Base-by-base conservation (phyloP, 2,888 invertebrate genomes). In the Mechanitis messenoides region DNA sequence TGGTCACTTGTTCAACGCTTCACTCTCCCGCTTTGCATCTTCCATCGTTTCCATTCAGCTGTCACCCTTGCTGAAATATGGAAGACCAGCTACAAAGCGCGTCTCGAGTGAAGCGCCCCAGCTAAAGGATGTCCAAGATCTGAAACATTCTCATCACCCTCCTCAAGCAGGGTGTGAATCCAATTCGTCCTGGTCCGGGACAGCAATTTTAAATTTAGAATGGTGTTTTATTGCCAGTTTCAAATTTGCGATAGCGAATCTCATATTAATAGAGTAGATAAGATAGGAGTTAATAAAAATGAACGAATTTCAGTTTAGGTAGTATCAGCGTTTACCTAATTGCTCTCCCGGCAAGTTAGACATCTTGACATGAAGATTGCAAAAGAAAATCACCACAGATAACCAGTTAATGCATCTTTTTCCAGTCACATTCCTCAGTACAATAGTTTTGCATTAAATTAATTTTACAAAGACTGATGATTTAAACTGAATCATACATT, bases 1-100 rank as follows among this genome's bases (percentile, higher is more conserved):
- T 98, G 98, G 98, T 95, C 97, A 59, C 93, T 98, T 71, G 95
- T 98, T 56, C 96, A 97, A 84, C 95, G 97, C 76, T 93, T 97
- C 76, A 97, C 97, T 72, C 92, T 98, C 70, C 98, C 98, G 47
- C 93, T 98, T 71, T 97, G 97, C 91, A 98, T 98, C 82, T 98
- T 98, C 93, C 98, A 97, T 88, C 95, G 97, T 74, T 97, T 97
- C 93, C 97, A 97, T 85, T 97, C 97, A 65, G 96, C 97, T 38
- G 97, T 97, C 45, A 96, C 97, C 90, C 93, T 97, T 71, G 97
- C 97, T 69, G 97, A 97, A 91, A 96, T 97, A 74, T 97, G 97
- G 97, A 97, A 97, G 91, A 97, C 96, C 74, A 96, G 95, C 86
- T 97, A 97, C 92, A 96, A 96, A 91, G 95, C 96, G 73, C 94